Base-by-base conservation (phyloP, 2,888 invertebrate genomes). In the Meganola albula region DNA sequence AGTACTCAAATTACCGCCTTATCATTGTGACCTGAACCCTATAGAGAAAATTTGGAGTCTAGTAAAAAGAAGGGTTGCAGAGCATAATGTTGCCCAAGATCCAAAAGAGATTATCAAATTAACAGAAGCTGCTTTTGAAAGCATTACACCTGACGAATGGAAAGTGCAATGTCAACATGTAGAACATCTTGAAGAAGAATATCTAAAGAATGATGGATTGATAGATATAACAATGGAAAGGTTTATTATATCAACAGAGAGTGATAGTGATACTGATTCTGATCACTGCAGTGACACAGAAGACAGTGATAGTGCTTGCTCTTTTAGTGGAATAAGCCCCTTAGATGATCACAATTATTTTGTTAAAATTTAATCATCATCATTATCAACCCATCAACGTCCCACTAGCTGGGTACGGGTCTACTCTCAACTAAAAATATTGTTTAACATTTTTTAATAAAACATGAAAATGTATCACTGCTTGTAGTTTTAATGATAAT, bases 31-130 rank as follows among this genome's bases (percentile, higher is more conserved):
- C 10, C 23, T 47, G 12, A 43, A 45, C 23, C 29, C 45, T 3
- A 47, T 50, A 2, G 44, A 44, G 23, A 21, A 41, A 18, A 45
- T 48, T 11, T 52, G 50, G 50, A 49, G 38, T 34, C 25, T 40
- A 10, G 13, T 40, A 13, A 48, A 48, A 44, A 37, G 47, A 18
- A 28, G 34, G n/a, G 22, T 48, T 16, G 40, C 48, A 4, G 25
- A 13, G 9, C 31, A 41, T 10, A 45, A 48, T 33, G 37, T 49
- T n/a, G 40, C 33, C 7, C 36, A 47, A 31, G 33, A 39, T 22
- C 37, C 37, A 21, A 20, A 10, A 8, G 34, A 47, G 10, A 47
- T 43, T 9, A 24, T 27, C 4, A 13, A 37, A 13, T 10, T 36
- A 24, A 20, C 18, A 8, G 22, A 22, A 25, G 28, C 35, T 20